A percentile compares a stretch with the other conserved stretches of the same genome.
phyloP scores from a whole-genome alignment of 2,888 invertebrate genomes.

The Ditula angustiorana region DNA sequence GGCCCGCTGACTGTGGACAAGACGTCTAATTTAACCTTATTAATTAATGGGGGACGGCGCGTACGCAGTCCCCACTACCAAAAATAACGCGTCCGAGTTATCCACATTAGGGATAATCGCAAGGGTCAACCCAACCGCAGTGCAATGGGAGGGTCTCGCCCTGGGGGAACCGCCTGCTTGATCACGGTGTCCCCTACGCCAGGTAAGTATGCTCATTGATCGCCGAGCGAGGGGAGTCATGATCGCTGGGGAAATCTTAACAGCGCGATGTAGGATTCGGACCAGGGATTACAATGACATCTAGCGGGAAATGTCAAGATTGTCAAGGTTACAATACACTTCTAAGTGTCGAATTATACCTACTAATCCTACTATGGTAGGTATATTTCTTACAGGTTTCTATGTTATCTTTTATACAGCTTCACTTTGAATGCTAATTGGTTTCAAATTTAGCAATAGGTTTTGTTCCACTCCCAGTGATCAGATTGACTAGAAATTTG shows the following conservation, averaged over 20 bases:
- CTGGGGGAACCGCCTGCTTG: not conserved
- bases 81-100: constrained; percentile 1
- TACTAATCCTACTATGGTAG: too few relatives aligned
- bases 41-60: constrained; percentile 41
- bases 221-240: not conserved
- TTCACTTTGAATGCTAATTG: too few relatives aligned
- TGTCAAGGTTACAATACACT: too few relatives aligned
- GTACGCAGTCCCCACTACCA: constrained; percentile 14
- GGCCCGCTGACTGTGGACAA: constrained; percentile 88
- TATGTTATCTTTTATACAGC: too few relatives aligned
- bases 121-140: constrained; percentile 2
- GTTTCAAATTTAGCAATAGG: too few relatives aligned
- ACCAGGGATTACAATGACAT: not conserved
- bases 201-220: not conserved
- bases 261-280: not conserved
- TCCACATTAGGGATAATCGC: constrained; percentile 2
- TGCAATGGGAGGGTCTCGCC: not conserved
- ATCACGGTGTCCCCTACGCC: constrained; percentile 2
- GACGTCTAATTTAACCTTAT: too few relatives aligned
- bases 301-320: too few relatives aligned
- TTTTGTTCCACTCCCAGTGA: too few relatives aligned
- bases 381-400: too few relatives aligned
- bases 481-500: too few relatives aligned
- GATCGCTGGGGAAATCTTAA: not conserved
- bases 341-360: too few relatives aligned